Evolutionary conservation across 1,140 invertebrate species (phyloP).

Genomic region (Nephotettix cincticeps): DNA sequence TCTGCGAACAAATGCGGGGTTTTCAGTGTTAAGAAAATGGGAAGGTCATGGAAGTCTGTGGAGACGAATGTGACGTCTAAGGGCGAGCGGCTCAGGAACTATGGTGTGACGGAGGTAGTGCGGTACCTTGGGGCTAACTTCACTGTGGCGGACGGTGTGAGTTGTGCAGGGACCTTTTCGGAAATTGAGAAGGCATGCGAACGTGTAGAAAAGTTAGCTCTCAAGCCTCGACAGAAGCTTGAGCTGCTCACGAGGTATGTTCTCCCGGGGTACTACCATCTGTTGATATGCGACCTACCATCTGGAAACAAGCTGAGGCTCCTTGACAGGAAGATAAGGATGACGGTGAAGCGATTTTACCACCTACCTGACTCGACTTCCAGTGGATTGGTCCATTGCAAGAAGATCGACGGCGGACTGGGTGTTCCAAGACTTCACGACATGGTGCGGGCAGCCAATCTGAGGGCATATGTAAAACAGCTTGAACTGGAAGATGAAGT

Average conservation of each 20-base stretch:
- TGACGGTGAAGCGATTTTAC: neutral
- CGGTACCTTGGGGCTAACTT: neutral
- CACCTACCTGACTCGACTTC: neutral
- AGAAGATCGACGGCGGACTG: neutral
- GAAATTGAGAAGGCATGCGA: neutral
- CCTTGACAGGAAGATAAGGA: neutral
- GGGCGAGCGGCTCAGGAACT: neutral
- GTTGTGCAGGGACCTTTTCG: neutral
- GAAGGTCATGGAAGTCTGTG: neutral
- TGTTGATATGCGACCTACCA: neutral
- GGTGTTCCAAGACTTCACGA: neutral
- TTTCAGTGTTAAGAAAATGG: slow-evolving; percentile 30
- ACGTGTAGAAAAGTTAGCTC: neutral
- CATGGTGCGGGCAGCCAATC: neutral
- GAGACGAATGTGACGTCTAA: neutral
- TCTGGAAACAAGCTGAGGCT: neutral
- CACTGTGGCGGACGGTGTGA: neutral
- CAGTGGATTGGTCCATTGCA: neutral
- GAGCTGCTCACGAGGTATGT: neutral
- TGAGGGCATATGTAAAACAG: neutral
- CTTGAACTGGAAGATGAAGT: neutral
- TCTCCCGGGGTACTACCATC: neutral
- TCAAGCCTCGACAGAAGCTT: slow-evolving; percentile 16
- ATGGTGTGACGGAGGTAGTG: too few species aligned
- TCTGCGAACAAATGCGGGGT: slow-evolving; percentile 37